Conservation (phyloP, 2,797 vertebrate genomes). For the Peromyscus melanophrys region DNA sequence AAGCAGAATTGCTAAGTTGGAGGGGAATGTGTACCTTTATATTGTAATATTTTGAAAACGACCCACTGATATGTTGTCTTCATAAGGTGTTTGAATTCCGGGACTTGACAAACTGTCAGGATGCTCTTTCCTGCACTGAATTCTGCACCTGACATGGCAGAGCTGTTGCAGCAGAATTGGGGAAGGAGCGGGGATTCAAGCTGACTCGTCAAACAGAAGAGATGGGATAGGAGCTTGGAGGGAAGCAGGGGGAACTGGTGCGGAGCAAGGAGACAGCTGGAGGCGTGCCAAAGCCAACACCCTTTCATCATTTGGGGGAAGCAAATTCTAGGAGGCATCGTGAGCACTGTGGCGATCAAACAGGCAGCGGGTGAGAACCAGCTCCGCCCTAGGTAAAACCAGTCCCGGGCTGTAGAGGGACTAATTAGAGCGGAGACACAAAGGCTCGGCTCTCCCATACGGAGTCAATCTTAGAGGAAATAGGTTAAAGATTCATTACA, state of each 20-base stretch:
- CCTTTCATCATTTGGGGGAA: conserved; percentile 78
- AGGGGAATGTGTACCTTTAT: not conserved
- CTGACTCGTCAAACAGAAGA: conserved; percentile 53
- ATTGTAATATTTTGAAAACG: conserved; percentile 6
- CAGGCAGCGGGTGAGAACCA: conserved; percentile 62
- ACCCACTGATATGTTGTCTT: not conserved
- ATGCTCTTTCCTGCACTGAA: not conserved
- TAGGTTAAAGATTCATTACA: conserved; percentile 84
- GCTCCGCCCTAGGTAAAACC: conserved; percentile 75
- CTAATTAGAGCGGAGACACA: conserved; percentile 81
- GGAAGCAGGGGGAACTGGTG: not conserved
- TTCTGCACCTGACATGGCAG: not conserved
- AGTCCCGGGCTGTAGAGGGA: conserved; percentile 68
- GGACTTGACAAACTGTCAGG: not conserved
- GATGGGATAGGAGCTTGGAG: not conserved
- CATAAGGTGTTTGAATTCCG: conserved; percentile 42
- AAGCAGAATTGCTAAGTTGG: not conserved
- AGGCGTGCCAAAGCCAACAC: conserved; percentile 63
- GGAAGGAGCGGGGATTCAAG: not conserved
- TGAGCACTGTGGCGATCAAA: conserved; percentile 64
- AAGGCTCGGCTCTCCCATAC: conserved; percentile 68
- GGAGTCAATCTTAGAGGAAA: conserved; percentile 79
- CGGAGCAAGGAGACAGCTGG: conserved; percentile 67
- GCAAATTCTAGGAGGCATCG: conserved; percentile 76
- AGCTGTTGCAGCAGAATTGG: not conserved